Base-by-base conservation (phyloP, 2,113 vertebrate species). In the Suricata suricatta region DNA sequence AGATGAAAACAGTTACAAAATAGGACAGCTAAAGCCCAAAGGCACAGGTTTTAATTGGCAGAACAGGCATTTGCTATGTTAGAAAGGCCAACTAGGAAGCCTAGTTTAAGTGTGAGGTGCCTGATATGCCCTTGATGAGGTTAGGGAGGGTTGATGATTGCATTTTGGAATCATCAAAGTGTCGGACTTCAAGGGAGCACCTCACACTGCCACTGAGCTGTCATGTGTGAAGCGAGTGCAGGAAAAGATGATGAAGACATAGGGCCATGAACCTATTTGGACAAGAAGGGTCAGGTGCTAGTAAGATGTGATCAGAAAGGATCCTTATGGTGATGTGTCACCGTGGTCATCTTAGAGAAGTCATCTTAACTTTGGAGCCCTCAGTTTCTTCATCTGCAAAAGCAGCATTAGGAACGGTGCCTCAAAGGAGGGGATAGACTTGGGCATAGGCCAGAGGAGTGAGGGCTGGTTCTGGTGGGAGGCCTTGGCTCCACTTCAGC, bases 351-450 rank as follows among this genome's bases (percentile, higher is more conserved):
- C 60, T 90, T 57, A 29, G 35, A 86, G 31, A 77, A 76, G 38
- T 68, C 33, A 5, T 38, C 96, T 95, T 69, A 47, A 50, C 60
- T 90, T 68, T 82, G 35, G 60, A n/a, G 50, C 8, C 79, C 54
- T 96, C 68, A 12, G 5, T 95, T 91, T 92, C 35, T 79, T 77
- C 44, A 38, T 94, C 86, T 95, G 77, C 92, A 31, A 93, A 95
- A 57, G 85, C 19, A 54, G 13, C 83, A n/a, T 72, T 72, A 52
- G 68, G 19, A 93, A 93, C 96, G 41, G 8, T 44, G 82, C n/a
- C 57, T 93, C 63, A 33, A 66, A 91, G 52, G 35, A 90, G n/a
- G 54, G 72, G 57, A 66, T 82, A 95, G 57, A 87, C 25, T 66
- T 11, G 25, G 68, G 71, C 87, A 12, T 47, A 84, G 85, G 80